Percentiles rank a stretch among this genome's conserved stretches.
Conservation (phyloP, 30 jellyfish, hydroid and myxozoan genomes). For the Euphysa ruthae region DNA sequence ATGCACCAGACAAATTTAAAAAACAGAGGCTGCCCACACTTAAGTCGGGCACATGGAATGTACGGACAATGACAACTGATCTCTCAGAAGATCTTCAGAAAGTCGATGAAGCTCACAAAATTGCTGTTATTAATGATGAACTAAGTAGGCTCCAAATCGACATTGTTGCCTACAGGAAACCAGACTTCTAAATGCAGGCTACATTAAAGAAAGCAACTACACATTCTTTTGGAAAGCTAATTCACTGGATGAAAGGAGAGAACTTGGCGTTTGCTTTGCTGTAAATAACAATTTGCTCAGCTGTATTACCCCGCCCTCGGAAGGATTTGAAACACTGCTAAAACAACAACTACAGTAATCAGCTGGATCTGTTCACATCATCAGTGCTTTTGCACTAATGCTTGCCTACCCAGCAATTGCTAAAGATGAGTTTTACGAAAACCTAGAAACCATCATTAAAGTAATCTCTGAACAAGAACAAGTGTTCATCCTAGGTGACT, state of each 20-base stretch:
- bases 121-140: constrained; percentile 10
- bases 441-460: constrained; percentile 19
- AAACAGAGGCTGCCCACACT: too few relatives aligned
- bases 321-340: too few relatives aligned
- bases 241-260: background rate
- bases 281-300: constrained; percentile 14
- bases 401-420: constrained; percentile 6
- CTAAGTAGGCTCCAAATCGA: constrained; percentile 1
- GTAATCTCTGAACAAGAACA: background rate
- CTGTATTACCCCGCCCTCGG: too few relatives aligned
- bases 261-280: constrained; percentile 34
- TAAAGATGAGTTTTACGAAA: constrained; percentile 29
- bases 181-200: constrained; percentile 5
- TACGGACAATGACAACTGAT: too few relatives aligned
- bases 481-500: constrained; percentile 27
- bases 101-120: too few relatives aligned
- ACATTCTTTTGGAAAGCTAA: constrained; percentile 24
- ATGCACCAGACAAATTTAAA: too few relatives aligned
- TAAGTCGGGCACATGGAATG: too few relatives aligned
- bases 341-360: background rate
- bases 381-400: constrained; percentile 25
- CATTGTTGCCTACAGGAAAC: constrained; percentile 37
- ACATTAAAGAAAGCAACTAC: constrained; percentile 3
- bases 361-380: constrained; percentile 4
- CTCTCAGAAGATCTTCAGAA: too few relatives aligned